phyloP scores from a whole-genome alignment of 2,797 vertebrate species.

The Acanthurus lineatus region DNA sequence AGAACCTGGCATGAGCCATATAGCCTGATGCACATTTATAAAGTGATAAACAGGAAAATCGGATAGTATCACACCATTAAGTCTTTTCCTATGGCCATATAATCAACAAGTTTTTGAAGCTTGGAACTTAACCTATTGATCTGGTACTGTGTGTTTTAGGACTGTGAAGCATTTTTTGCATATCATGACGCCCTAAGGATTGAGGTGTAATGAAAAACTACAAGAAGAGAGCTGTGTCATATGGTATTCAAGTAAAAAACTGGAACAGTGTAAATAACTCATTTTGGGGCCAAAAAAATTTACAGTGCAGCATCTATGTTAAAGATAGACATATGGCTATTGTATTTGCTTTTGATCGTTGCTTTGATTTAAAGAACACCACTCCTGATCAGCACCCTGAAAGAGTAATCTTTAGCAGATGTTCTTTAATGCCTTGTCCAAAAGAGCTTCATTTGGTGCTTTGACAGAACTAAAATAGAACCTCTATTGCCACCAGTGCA shows the following conservation, averaged over 20 bases:
- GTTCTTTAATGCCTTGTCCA: constrained; percentile 53
- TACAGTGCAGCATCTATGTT: constrained; percentile 24
- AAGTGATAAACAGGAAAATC: constrained; percentile 5
- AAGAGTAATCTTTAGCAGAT: constrained; percentile 74
- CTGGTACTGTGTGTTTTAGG: background rate
- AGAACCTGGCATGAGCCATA: constrained; percentile 13
- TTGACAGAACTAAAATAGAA: constrained; percentile 64
- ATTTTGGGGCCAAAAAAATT: background rate
- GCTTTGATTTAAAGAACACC: constrained; percentile 64
- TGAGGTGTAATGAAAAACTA: background rate
- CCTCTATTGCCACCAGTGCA: constrained; percentile 25
- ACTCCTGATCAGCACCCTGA: constrained; percentile 71
- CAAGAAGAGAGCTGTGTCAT: background rate
- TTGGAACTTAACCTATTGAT: background rate
- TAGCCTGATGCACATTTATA: background rate
- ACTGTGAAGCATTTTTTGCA: background rate
- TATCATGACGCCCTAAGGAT: background rate
- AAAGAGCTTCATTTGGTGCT: constrained; percentile 50
- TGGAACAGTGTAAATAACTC: background rate
- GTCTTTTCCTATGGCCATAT: background rate
- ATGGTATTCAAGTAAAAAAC: background rate
- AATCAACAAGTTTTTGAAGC: constrained; percentile 11
- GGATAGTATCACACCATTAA: background rate
- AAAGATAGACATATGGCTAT: constrained; percentile 72
- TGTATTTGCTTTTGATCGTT: constrained; percentile 70